Base-by-base conservation (phyloP, 2,113 vertebrate species). In the Micronycteris hirsuta region DNA sequence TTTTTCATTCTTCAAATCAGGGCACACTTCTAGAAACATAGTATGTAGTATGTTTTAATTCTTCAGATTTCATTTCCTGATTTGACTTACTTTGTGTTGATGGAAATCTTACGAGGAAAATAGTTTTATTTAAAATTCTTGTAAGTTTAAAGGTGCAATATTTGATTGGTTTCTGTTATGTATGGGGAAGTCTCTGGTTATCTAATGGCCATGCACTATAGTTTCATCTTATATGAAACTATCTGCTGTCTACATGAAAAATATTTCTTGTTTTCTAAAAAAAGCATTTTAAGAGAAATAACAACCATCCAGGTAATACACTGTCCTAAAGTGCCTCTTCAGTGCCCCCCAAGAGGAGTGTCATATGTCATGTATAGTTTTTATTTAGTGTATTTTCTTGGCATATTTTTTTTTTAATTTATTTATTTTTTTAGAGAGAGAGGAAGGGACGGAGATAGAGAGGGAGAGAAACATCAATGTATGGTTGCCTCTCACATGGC, bases 91-190 rank as follows among this genome's bases (percentile, higher is more conserved):
- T 91, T 91, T 38, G 63, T 61, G 15, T 54, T 92, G 16, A 47
- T 92, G 33, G 54, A 84, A 84, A 36, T 94, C 49, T 95, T 90
- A 56, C 24, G 3, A 43, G 58, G 14, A 52, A 89, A 73, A n/a
- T 90, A 36, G 47, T 93, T 97, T 94, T 78, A 78, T 88, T 67
- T 95, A 54, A 58, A 65, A 61, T 87, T 88, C 10, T 89, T 58
- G 0, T 56, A 91, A 67, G 52, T 77, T 67, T 84, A 28, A 73
- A 90, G 22, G 12, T 82, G 26, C 47, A 67, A 1, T 94, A 77
- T 82, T 76, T 90, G 73, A 43, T 80, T 85, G 22, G 41, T 77
- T 89, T 86, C 63, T 93, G 41, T 61, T 61, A 28, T 12, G 68
- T 90, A 24, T 10, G 67, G 58, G 58, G 19, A 89, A 63, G 54